Base-by-base conservation (phyloP, 2,888 invertebrate genomes). In the Mythimna vitellina region DNA sequence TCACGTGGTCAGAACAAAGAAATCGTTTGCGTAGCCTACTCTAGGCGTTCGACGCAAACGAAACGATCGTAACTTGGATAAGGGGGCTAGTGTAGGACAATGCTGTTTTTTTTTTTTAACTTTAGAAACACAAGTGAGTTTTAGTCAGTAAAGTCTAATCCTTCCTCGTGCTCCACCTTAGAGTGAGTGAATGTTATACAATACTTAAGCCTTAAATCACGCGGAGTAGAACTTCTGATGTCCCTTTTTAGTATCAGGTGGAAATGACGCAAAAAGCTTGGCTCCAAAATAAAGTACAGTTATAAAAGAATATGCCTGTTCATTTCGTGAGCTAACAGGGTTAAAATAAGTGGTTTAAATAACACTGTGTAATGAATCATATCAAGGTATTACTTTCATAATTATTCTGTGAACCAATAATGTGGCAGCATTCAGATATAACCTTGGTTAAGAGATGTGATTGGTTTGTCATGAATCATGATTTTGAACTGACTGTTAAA, bases 241-340 rank as follows among this genome's bases (percentile, higher is more conserved):
- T 2, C 0, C 7, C 9, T 22, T 5, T 53, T 7, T 0, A 0
- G 1, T 53, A 10, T 7, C 17, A 53, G 20, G 25, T 76, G 78
- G 86, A 68, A 74, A 83, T 85, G 81, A 76, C 78, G 63, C 73
- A 69, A 64, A 83, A 85, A 72, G 58, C 66, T 73, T 58, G 73
- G 68, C 73, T 69, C 63, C 53, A 63, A 74, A 84, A 73, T 83
- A 77, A 85, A 75, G 69, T 80, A 85, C 84, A 78, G 83, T 85
- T 84, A 80, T 72, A 70, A 73, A 70, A 78, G 70, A 75, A 61
- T n/a, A 72, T 46, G 70, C 69, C 57, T 35, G 73, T 62, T 83
- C 72, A 56, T 66, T 68, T 56, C 75, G 64, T 76, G 69, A 69
- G 68, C 72, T 70, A 72, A 78, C 80, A 84, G 68, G 73, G 81